phyloP scores from a whole-genome alignment of 2,797 vertebrate genomes.

The Tapera naevia region DNA sequence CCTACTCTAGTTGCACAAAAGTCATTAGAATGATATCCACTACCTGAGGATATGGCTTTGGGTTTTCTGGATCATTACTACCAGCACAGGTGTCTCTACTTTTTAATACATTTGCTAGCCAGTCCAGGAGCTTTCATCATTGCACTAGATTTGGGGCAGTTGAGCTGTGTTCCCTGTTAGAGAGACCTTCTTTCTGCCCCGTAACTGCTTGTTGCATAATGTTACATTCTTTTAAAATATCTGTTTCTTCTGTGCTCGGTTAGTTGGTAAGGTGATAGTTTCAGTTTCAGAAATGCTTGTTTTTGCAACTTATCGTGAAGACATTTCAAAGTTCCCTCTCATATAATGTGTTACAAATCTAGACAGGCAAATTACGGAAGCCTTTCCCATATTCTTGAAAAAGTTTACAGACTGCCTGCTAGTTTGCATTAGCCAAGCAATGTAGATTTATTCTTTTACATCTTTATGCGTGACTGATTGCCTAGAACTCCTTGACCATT shows the following conservation, averaged over 20 bases:
- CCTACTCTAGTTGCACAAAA: not conserved
- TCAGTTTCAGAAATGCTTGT: not conserved
- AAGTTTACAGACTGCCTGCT: not conserved
- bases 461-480: not conserved
- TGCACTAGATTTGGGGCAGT: not conserved
- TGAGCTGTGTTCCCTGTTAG: not conserved
- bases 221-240: not conserved
- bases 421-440: not conserved
- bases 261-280: not conserved
- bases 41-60: not conserved
- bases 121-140: not conserved
- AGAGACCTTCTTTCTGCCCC: not conserved
- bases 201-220: not conserved
- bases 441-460: constrained; percentile 5
- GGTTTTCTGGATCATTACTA: not conserved
- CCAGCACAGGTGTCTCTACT: not conserved
- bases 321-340: not conserved
- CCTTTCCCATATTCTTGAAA: not conserved
- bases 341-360: not conserved
- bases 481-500: not conserved
- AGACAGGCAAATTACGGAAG: not conserved
- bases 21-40: not conserved
- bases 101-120: not conserved
- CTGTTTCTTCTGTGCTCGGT: accelerated
- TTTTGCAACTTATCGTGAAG: not conserved